phyloP scores from a whole-genome alignment of 2,113 vertebrate genomes.

The Triplophysa tibetana region DNA sequence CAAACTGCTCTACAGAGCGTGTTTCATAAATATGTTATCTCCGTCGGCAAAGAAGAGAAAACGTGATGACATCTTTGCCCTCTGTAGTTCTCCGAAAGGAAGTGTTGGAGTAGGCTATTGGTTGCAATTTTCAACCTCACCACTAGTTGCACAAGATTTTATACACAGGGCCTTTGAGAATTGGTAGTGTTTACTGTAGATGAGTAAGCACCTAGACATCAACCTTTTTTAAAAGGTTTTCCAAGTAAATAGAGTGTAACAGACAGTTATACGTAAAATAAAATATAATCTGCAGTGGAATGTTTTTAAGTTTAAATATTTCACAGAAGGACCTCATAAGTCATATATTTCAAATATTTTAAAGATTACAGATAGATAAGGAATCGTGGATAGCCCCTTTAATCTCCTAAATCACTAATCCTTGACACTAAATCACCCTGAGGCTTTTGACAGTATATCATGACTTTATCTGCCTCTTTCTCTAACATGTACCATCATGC shows the following conservation, averaged over 20 bases:
- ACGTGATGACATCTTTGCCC: too few species aligned
- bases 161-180: too few species aligned
- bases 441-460: conserved; percentile 2
- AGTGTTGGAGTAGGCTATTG: too few species aligned
- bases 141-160: too few species aligned
- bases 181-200: not conserved
- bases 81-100: too few species aligned
- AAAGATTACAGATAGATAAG: not conserved
- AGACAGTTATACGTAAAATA: not conserved
- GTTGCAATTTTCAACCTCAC: too few species aligned
- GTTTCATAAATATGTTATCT: too few species aligned
- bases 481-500: conserved; percentile 47
- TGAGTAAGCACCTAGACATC: too few species aligned
- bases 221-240: not conserved
- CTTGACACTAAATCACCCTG: conserved; percentile 18
- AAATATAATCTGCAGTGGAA: conserved; percentile 18
- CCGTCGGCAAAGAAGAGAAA: too few species aligned
- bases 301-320: not conserved
- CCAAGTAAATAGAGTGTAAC: not conserved
- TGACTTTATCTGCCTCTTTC: not conserved
- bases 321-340: not conserved
- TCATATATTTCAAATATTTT: not conserved
- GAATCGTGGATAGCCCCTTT: not conserved
- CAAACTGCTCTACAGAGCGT: too few species aligned
- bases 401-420: not conserved